Conservation (phyloP, 2,888 invertebrate genomes). For the Cephus nigrinus region DNA sequence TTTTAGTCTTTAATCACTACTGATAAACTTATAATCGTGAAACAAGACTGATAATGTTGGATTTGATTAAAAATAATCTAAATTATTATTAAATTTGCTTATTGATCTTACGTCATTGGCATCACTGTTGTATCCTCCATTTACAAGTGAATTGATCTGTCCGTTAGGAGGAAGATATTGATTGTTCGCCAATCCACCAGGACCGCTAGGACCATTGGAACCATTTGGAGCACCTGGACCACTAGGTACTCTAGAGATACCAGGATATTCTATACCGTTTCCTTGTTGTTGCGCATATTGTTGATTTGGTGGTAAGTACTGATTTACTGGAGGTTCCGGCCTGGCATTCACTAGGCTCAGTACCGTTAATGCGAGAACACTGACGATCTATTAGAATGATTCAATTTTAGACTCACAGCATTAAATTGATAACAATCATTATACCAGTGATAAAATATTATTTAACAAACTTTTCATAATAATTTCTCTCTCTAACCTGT, state of each 20-base stretch:
- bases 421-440: too few species aligned
- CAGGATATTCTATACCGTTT: conserved; percentile 16
- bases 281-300: conserved; percentile 48
- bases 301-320: conserved; percentile 55
- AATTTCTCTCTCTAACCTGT: too few species aligned
- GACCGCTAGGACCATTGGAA: conserved; percentile 26
- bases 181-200: conserved; percentile 31
- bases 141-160: conserved; percentile 49
- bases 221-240: conserved; percentile 24
- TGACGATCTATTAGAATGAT: neutral
- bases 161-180: conserved; percentile 57
- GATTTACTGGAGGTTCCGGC: conserved; percentile 55
- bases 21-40: too few species aligned
- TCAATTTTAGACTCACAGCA: too few species aligned
- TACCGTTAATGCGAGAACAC: conserved; percentile 28
- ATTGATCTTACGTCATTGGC: conserved; percentile 43
- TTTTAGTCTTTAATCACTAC: neutral
- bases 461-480: too few species aligned
- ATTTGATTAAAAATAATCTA: neutral
- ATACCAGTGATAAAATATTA: too few species aligned
- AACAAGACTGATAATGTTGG: neutral
- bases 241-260: conserved; percentile 22
- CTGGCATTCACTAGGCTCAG: conserved; percentile 39
- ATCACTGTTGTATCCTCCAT: conserved; percentile 40
- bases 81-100: too few species aligned